Evolutionary conservation across 2,888 invertebrate genomes (phyloP), one percentile per base, ranked within the genome.

Genomic region (Sphaeridia pumilis): DNA sequence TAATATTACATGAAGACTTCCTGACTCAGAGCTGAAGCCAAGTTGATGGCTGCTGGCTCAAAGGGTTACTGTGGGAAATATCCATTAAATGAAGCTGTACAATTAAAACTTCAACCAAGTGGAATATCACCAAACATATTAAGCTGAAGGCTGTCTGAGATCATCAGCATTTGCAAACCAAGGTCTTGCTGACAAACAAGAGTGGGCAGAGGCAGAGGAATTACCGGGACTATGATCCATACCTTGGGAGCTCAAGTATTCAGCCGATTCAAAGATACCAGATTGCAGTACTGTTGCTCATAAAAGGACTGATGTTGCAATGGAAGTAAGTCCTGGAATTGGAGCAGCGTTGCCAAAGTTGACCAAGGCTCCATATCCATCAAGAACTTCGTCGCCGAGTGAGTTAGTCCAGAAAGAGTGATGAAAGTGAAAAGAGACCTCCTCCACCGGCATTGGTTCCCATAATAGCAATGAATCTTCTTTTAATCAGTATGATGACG

Each of bases 121-220:
- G 92, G 87, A 94, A 94, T 73, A 89, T 94, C 56, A 88, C 89
- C 25, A 89, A 94, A 70, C 95, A 95, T 71, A 92, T 94, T 60
- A 84, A 88, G 67, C 75, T 90, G 66, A 90, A 89, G 74, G 84
- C 86, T 5, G 84, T 84, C 22, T 77, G 87, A 59, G 89, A 88
- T 73, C 82, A 83, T 47, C 81, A 81, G 46, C 90, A 90, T 70
- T 86, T 84, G 46, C 65, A 65, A 17, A 71, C 70, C 14, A 82
- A 83, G 71, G 87, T 90, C 42, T 74, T 90, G 52, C 85, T 90
- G 83, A 89, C 87, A 46, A 58, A 69, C 49, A 89, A 90, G 69
- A 87, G 88, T 35, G 90, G 90, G 7, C 76, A 88, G n/a, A n/a
- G n/a, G n/a, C n/a, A n/a, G 58, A 77, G 89, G 62, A 89, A 90